Conservation (phyloP, 2,113 vertebrate genomes). For the Romanogobio albipinnatus region DNA sequence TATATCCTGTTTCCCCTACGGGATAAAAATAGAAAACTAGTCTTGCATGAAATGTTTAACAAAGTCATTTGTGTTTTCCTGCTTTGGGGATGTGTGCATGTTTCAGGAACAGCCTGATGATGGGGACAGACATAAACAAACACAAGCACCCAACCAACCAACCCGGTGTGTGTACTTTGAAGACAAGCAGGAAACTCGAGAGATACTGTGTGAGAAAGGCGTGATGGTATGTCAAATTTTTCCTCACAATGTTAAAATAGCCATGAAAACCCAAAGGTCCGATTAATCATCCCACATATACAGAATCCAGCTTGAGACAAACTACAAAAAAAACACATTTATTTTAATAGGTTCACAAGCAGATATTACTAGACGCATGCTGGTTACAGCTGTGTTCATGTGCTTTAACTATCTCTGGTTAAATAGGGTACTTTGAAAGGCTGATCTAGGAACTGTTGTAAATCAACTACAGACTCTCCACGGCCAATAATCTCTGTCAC, state of each 20-base stretch:
- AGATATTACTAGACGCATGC: not conserved
- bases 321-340: not conserved
- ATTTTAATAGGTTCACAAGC: not conserved
- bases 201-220: not conserved
- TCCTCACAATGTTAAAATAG: not conserved
- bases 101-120: not conserved
- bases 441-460: not conserved
- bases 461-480: not conserved
- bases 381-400: not conserved
- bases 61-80: not conserved
- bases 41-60: not conserved
- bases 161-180: not conserved
- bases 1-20: conserved; percentile 16
- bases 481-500: not conserved
- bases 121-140: not conserved
- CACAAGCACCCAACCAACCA: not conserved
- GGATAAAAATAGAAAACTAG: not conserved
- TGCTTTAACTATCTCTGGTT: not conserved
- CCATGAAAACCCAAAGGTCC: not conserved
- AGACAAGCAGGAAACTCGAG: not conserved
- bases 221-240: not conserved
- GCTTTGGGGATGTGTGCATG: not conserved
- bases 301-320: not conserved
- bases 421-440: not conserved
- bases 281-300: not conserved